Evolutionary conservation across 2,797 vertebrate genomes (phyloP), one percentile per base, ranked within the genome.

Genomic region (Parauchenoglanis ngamensis): DNA sequence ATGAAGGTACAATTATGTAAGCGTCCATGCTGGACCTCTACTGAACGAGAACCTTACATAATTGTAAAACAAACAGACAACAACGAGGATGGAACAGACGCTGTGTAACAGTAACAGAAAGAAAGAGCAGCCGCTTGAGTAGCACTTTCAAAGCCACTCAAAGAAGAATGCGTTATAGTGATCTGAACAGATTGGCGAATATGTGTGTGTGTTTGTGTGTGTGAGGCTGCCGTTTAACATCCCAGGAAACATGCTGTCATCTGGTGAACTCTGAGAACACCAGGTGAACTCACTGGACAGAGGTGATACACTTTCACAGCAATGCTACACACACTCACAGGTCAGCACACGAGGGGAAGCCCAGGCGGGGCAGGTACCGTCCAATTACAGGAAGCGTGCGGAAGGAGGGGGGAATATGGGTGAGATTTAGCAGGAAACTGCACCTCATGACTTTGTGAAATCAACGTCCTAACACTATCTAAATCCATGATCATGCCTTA

Each of bases 271-370:
- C 75, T n/a, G 44, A 75, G 44, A 11, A 52, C 25, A 76, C 46
- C 73, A 81, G 77, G 77, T 59, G 54, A 79, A 79, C 46, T 31
- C 56, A 40, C 40, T 40, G 40, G 25, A 63, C 12, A 44, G 78
- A 28, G 23, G 31, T 25, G 10, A 28, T 28, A 83, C 63, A 89
- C 46, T 68, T 72, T 86, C 63, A 83, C 87, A 75, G 72, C 57
- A 21, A 25, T 49, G 70, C 81, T n/a, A 67, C 84, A 89, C 67
- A 78, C 92, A 95, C 94, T 94, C 94, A 95, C 94, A 87, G 91
- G 88, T 93, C 89, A 87, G 90, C 72, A 85, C 59, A 81, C 17
- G 79, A 63, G 79, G 13, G 56, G 79, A 63, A 81, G 57, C 15
- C 10, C 57, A 90, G 79, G 46, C 78, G 75, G 86, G 73, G 90